Percentiles rank a stretch among this genome's conserved stretches.
Conservation (phyloP, 1,140 invertebrate genomes). For the Oscheius sp. region DNA sequence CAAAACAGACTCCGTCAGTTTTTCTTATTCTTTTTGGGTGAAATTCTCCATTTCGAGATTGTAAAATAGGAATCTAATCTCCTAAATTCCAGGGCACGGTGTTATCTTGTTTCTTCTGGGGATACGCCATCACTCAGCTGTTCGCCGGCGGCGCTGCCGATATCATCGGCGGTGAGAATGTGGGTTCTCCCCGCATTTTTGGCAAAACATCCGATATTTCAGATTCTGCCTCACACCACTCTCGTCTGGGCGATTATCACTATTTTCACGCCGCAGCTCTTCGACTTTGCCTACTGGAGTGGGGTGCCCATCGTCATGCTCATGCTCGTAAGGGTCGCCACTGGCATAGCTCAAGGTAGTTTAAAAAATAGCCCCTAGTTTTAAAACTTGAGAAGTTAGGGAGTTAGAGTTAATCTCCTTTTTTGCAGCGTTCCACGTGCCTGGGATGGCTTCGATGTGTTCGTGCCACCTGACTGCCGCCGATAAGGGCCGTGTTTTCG, state of each 20-base stretch:
- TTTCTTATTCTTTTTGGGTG: neutral
- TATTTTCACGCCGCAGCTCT: slow-evolving; percentile 70
- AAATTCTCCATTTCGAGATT: slow-evolving; percentile 6
- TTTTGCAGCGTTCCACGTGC: slow-evolving; percentile 69
- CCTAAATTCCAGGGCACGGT: slow-evolving; percentile 66
- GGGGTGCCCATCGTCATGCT: slow-evolving; percentile 68
- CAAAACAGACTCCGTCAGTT: slow-evolving; percentile 70
- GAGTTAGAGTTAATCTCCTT: too few relatives aligned
- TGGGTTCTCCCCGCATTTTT: neutral
- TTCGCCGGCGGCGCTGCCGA: slow-evolving; percentile 73
- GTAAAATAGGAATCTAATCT: neutral
- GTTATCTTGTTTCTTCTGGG: slow-evolving; percentile 76
- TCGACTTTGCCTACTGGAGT: slow-evolving; percentile 67
- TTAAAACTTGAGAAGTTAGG: slow-evolving; percentile 18
- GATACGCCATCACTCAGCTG: slow-evolving; percentile 73
- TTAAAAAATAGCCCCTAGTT: neutral
- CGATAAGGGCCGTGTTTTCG: slow-evolving; percentile 73
- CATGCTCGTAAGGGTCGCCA: slow-evolving; percentile 68
- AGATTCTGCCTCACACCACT: slow-evolving; percentile 69
- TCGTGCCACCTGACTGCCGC: slow-evolving; percentile 70
- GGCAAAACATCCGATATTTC: neutral
- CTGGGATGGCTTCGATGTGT: slow-evolving; percentile 72
- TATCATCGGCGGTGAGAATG: slow-evolving; percentile 70
- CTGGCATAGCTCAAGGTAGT: slow-evolving; percentile 72
- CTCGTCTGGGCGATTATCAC: slow-evolving; percentile 72